Evolutionary conservation across 2,888 invertebrate species (phyloP), one percentile per base, ranked within the genome.

Genomic region (Platycheirus rosarum): DNA sequence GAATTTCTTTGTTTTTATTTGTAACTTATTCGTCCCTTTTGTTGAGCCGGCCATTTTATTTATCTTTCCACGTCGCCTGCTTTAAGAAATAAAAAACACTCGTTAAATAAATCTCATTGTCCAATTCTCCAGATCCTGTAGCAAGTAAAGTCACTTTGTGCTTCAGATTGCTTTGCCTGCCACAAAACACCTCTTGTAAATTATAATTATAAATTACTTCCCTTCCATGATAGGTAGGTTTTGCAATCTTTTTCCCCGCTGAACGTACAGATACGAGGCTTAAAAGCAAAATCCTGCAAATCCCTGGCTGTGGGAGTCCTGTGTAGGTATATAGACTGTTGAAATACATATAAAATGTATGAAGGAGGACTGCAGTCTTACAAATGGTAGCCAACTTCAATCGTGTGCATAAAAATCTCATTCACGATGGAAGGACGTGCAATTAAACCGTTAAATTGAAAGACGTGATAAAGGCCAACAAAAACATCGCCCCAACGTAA

Each of bases 371-470:
- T 8, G 40, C 9, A 9, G 29, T 37, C n/a, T 16, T 51, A 32
- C 11, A 13, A 49, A 44, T 57, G 23, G 3, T 60, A 51, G 16
- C 16, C 23, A 32, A 42, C 35, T 55, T 51, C 51, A 68, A 46
- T 70, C 53, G 62, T 77, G 62, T 66, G 60, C 29, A 78, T 66
- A 65, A 66, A 66, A 66, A 60, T 53, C 51, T 37, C 73, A 66
- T 66, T 60, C 57, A 42, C 55, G 9, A 20, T 20, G 49, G 13
- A 60, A 51, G 40, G 77, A 57, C 48, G 62, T 74, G 51, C 68
- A 79, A 79, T 79, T 79, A 79, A 74, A 62, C 48, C 48, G 70
- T 70, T 63, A 48, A 70, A 71, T 71, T 74, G 62, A 66, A 68
- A 68, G 53, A 74, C 55, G 48, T 68, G 46, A 26, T 71, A 65